Evolutionary conservation across 2,888 invertebrate genomes (phyloP).

Genomic region (Maniola hyperantus): DNA sequence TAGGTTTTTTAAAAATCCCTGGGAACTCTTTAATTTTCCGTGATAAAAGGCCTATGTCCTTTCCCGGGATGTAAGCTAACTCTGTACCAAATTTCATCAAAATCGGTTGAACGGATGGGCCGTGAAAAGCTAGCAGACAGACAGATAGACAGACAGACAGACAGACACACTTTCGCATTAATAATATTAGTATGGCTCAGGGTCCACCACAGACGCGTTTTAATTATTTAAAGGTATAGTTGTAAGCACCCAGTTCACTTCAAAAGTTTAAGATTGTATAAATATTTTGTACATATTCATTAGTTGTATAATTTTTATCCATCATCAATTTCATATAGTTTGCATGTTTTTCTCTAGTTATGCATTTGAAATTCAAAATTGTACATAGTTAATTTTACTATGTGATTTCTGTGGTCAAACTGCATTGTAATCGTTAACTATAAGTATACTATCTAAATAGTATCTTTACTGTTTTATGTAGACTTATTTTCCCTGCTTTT

Average conservation of each 20-base stretch:
- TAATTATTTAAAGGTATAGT: neutral
- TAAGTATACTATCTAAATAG: neutral
- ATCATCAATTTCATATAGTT: neutral
- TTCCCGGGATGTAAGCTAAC: no score
- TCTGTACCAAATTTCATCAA: no score
- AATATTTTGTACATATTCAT: conserved; percentile 1
- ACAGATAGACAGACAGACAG: no score
- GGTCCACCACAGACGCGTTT: neutral
- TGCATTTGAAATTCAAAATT: conserved; percentile 14
- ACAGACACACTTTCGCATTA: no score
- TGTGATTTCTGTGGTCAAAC: conserved; percentile 22
- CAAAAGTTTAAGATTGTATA: neutral
- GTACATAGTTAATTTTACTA: conserved; percentile 27
- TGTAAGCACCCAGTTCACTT: neutral
- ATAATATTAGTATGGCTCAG: no score
- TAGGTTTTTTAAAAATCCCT: no score
- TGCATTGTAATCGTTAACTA: conserved; percentile 14
- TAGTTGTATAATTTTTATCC: no score
- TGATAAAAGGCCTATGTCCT: no score
- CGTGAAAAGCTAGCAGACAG: no score
- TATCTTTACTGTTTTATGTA: conserved; percentile 46
- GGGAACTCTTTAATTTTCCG: no score
- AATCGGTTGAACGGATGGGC: no score
- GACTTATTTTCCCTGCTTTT: conserved; percentile 62
- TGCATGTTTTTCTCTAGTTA: conserved; percentile 3